Evolutionary conservation across 2,113 vertebrate genomes (phyloP).

Genomic region (Atrichornis clamosus): DNA sequence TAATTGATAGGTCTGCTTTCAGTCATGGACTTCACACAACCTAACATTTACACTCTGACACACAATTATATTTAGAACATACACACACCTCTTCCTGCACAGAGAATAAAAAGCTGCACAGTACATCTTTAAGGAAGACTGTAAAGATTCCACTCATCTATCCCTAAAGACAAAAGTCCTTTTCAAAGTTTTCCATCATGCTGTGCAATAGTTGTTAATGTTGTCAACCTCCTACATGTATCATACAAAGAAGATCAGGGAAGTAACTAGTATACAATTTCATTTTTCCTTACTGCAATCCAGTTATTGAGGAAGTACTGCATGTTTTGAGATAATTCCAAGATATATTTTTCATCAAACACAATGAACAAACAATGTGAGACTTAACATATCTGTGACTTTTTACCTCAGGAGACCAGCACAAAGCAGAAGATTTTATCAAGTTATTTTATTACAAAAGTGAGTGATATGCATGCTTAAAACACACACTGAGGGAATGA

Average conservation of each 20-base stretch:
- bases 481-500: not conserved
- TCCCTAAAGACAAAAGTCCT: not conserved
- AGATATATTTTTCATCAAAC: not conserved
- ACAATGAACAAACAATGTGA: not conserved
- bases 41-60: conserved; percentile 12
- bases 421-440: conserved; percentile 4
- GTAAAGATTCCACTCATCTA: not conserved
- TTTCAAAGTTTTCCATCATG: not conserved
- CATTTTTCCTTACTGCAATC: not conserved
- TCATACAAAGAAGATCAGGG: not conserved
- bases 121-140: not conserved
- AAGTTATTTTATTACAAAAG: not conserved
- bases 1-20: conserved; percentile 34
- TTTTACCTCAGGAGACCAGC: conserved; percentile 9
- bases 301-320: not conserved
- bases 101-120: not conserved
- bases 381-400: not conserved
- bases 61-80: conserved; percentile 7
- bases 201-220: not conserved
- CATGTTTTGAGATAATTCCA: not conserved
- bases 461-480: not conserved
- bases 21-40: not conserved
- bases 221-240: not conserved
- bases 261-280: not conserved
- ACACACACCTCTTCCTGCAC: not conserved